Conservation (phyloP, 2,797 vertebrate genomes). For the Tragopan temminckii region DNA sequence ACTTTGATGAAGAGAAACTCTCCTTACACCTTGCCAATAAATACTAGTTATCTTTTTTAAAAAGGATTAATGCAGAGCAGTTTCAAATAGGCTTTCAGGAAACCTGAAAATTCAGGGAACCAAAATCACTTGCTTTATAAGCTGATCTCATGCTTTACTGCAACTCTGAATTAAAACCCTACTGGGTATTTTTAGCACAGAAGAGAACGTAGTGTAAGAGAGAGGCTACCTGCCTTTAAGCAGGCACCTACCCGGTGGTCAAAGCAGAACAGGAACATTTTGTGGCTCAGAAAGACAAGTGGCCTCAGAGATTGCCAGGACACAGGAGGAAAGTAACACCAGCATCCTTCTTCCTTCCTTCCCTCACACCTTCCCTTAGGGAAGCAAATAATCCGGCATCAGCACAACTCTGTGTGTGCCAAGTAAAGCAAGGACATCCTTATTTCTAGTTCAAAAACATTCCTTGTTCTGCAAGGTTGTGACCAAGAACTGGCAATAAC, state of each 20-base stretch:
- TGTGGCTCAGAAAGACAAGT: neutral
- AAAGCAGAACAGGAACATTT: neutral
- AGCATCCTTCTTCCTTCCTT: neutral
- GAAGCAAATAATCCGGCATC: neutral
- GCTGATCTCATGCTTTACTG: neutral
- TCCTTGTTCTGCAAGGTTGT: neutral
- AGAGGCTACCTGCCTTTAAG: neutral
- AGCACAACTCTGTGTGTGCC: neutral
- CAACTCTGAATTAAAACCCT: neutral
- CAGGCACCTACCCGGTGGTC: neutral
- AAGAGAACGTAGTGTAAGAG: neutral
- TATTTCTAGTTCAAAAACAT: neutral
- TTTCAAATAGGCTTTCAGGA: neutral
- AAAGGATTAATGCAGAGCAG: neutral
- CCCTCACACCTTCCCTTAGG: neutral
- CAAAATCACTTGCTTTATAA: neutral
- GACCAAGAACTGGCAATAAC: neutral
- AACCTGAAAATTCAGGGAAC: neutral
- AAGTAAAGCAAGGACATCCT: neutral
- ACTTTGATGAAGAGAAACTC: neutral
- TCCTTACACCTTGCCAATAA: neutral
- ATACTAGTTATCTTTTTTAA: neutral
- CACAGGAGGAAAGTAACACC: accelerated
- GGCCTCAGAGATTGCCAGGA: neutral
- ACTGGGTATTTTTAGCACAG: neutral